Evolutionary conservation across 2,113 vertebrate species (phyloP).

Genomic region (Dromas ardeola): DNA sequence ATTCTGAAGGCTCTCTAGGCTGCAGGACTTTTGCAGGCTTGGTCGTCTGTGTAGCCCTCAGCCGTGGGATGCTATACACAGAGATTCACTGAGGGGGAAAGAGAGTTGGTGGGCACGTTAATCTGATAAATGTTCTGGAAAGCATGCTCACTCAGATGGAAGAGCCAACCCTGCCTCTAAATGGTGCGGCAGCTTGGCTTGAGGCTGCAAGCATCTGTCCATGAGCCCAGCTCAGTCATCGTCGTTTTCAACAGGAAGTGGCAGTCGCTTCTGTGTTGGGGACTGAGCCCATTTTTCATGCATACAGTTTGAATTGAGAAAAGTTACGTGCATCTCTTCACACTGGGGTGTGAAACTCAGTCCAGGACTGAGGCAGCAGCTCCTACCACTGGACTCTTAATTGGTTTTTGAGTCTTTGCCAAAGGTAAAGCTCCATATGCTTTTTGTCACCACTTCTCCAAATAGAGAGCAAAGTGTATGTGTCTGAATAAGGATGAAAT

Average conservation of each 20-base stretch:
- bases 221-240: not conserved
- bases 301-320: not conserved
- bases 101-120: conserved; percentile 64
- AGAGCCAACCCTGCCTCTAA: conserved; percentile 54
- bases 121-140: conserved; percentile 77
- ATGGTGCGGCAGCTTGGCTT: conserved; percentile 50
- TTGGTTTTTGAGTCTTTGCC: not conserved
- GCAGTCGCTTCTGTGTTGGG: not conserved
- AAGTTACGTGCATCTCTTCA: not conserved
- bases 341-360: not conserved
- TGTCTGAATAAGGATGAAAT: not conserved
- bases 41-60: conserved; percentile 52
- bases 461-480: not conserved
- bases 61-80: conserved; percentile 16
- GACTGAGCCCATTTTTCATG: not conserved
- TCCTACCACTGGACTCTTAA: not conserved
- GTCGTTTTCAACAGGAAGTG: not conserved
- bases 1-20: not conserved
- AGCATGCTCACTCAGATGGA: conserved; percentile 68
- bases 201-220: conserved; percentile 60
- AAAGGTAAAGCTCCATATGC: not conserved
- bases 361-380: not conserved
- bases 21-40: not conserved
- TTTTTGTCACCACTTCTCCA: not conserved
- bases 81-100: conserved; percentile 29